phyloP scores from a whole-genome alignment of 1,140 invertebrate genomes.

The Eubasilissa regina region DNA sequence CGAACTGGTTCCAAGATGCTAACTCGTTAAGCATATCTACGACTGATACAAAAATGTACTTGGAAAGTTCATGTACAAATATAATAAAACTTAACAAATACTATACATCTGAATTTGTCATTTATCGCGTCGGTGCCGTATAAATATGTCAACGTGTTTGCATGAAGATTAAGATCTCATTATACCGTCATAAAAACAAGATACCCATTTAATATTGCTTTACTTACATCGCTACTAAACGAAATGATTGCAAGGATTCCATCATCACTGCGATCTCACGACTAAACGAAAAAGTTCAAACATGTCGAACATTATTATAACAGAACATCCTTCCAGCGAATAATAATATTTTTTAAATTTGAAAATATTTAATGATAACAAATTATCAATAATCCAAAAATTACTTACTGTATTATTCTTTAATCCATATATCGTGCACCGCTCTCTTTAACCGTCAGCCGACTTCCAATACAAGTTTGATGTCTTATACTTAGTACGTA shows the following conservation, averaged over 20 bases:
- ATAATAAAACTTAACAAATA: background rate
- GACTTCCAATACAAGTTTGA: too few species aligned
- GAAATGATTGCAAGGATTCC: too few species aligned
- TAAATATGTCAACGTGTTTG: slow-evolving; percentile 13
- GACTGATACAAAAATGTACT: background rate
- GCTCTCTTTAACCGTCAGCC: too few species aligned
- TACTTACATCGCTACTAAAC: background rate
- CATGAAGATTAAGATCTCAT: slow-evolving; percentile 24
- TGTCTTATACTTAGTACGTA: too few species aligned
- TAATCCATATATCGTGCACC: too few species aligned
- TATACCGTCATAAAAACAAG: slow-evolving; percentile 11
- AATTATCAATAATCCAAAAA: background rate
- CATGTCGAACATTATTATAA: too few species aligned
- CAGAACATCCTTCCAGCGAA: too few species aligned
- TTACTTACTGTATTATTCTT: too few species aligned
- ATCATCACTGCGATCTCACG: too few species aligned
- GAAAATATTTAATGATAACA: background rate
- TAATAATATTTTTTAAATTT: too few species aligned
- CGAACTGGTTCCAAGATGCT: slow-evolving; percentile 27
- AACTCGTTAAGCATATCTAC: background rate
- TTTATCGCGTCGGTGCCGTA: background rate
- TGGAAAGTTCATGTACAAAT: background rate
- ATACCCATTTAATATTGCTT: slow-evolving; percentile 17
- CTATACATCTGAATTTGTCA: slow-evolving; percentile 5
- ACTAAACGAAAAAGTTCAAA: too few species aligned